A percentile compares a stretch with the other conserved stretches of the same genome.
phyloP scores from a whole-genome alignment of 2,888 invertebrate genomes.

The Trachelus stipa region DNA sequence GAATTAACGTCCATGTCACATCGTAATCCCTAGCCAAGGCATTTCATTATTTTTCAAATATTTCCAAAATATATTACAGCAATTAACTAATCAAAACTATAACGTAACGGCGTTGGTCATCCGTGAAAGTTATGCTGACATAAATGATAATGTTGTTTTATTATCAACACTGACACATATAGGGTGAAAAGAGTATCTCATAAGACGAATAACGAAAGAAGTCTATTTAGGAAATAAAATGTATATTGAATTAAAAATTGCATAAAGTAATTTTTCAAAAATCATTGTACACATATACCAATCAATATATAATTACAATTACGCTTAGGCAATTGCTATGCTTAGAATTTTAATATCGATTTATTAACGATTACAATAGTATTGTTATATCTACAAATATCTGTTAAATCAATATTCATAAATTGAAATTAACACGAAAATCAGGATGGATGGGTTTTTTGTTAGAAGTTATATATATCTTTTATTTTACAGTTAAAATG shows the following conservation, averaged over 20 bases:
- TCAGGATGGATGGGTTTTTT: background rate
- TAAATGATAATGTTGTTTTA: background rate
- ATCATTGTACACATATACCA: background rate
- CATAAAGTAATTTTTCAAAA: background rate
- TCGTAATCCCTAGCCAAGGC: background rate
- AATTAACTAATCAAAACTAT: background rate
- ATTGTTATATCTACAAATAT: background rate
- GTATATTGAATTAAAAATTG: conserved; percentile 13
- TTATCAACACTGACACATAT: background rate
- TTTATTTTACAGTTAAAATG: conserved; percentile 57
- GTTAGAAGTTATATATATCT: background rate
- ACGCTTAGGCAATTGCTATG: background rate
- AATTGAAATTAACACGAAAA: background rate
- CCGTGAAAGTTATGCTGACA: background rate
- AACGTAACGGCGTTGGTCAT: background rate
- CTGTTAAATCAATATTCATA: background rate
- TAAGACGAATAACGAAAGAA: conserved; percentile 14
- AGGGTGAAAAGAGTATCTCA: conserved; percentile 16
- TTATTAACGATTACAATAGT: background rate
- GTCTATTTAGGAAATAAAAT: conserved; percentile 13
- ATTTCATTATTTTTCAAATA: background rate
- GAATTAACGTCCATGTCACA: background rate
- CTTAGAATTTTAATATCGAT: background rate
- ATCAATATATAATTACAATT: background rate
- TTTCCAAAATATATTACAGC: background rate